Conservation (phyloP, 1,140 invertebrate species). For the Carposina sasakii region DNA sequence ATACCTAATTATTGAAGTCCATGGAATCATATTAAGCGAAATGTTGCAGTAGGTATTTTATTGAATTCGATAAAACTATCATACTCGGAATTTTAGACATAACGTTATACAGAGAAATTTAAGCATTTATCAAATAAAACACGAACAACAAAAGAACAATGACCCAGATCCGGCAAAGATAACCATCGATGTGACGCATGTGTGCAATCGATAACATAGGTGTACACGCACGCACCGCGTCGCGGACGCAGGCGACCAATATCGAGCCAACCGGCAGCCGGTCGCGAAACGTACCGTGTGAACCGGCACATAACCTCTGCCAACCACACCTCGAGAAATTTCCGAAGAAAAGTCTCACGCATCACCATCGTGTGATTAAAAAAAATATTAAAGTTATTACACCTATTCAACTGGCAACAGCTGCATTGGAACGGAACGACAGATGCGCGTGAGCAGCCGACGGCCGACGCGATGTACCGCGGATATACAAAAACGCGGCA, state of each 20-base stretch:
- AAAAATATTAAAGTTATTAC: constrained; percentile 42
- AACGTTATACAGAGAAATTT: not conserved
- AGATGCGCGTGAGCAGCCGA: constrained; percentile 55
- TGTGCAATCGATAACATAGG: constrained; percentile 65
- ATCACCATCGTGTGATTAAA: no score
- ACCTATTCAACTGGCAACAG: constrained; percentile 54
- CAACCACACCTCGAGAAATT: no score
- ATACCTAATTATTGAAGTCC: no score
- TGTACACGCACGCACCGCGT: constrained; percentile 43
- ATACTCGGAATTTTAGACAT: not conserved
- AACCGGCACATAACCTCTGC: no score
- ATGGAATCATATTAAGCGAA: no score
- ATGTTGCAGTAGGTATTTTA: no score
- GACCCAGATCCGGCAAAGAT: constrained; percentile 67
- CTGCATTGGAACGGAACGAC: constrained; percentile 54
- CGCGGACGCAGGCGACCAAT: constrained; percentile 23
- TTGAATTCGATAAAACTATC: not conserved
- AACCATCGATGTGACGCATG: constrained; percentile 67
- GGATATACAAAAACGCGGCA: constrained; percentile 39
- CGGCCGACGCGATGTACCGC: no score
- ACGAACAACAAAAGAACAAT: constrained; percentile 66
- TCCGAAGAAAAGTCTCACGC: no score
- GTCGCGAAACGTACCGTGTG: constrained; percentile 55
- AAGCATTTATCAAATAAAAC: constrained; percentile 30
- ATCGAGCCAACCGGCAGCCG: constrained; percentile 55